These are phyloP conservation scores for Aulostomus chinensis DNA, from an alignment of 2,797 vertebrate genomes.

Conservation along the genomic window DNA sequence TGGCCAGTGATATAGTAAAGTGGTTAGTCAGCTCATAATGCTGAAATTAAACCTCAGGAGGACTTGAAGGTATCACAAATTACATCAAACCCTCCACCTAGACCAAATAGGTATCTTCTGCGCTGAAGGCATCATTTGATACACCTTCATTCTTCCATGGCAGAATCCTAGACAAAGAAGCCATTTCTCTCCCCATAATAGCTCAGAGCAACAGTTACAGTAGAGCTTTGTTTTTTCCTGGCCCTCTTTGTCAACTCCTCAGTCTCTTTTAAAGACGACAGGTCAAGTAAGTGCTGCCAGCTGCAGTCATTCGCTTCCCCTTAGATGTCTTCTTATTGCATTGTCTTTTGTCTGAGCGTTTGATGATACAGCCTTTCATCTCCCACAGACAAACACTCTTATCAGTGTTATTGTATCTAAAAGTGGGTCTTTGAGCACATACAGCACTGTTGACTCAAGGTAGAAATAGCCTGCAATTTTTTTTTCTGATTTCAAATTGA, in stretches of 20 bases:
- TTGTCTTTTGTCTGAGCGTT: slow-evolving; percentile 38
- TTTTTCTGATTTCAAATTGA: too few relatives aligned
- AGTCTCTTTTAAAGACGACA: slow-evolving; percentile 20
- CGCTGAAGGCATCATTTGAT: too few relatives aligned
- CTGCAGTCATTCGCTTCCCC: slow-evolving; percentile 36
- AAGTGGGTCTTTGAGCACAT: slow-evolving; percentile 12
- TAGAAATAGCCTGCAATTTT: too few relatives aligned
- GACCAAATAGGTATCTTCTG: too few relatives aligned
- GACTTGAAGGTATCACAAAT: too few relatives aligned
- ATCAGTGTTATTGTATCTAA: slow-evolving; percentile 13
- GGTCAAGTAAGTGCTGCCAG: slow-evolving; percentile 33
- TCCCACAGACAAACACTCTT: slow-evolving; percentile 9
- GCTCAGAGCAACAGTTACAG: too few relatives aligned
- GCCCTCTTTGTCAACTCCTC: slow-evolving; percentile 18
- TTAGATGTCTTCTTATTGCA: slow-evolving; percentile 38
- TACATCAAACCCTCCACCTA: too few relatives aligned
- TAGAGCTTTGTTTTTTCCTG: slow-evolving; percentile 7
- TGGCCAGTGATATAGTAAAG: too few relatives aligned
- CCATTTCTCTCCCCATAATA: slow-evolving; percentile 1
- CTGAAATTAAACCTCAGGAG: too few relatives aligned
- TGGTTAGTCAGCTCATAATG: too few relatives aligned
- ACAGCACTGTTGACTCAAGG: background rate
- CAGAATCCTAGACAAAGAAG: too few relatives aligned
- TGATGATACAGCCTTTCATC: slow-evolving; percentile 63
- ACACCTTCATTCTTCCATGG: too few relatives aligned